Evolutionary conservation across 2,797 vertebrate genomes (phyloP).

Genomic region (Manis crassicaudata): DNA sequence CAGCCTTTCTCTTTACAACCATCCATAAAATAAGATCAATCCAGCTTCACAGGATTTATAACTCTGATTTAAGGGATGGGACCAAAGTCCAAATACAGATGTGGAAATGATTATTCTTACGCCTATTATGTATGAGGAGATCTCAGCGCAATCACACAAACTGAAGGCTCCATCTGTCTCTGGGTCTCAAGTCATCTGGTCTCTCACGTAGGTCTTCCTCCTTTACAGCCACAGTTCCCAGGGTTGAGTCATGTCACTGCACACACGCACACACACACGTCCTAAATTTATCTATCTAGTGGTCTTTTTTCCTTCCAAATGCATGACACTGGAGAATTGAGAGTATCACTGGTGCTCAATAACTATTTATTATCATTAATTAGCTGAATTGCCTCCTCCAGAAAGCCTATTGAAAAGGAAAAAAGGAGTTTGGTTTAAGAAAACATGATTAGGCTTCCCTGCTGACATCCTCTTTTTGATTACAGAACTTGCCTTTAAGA

Average conservation of each 20-base stretch:
- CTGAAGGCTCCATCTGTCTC: not conserved
- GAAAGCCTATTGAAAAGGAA: slow-evolving; percentile 57
- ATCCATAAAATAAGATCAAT: slow-evolving; percentile 57
- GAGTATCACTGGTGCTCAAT: not conserved
- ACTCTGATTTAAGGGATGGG: slow-evolving; percentile 47
- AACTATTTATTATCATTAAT: slow-evolving; percentile 57
- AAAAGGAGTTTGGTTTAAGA: slow-evolving; percentile 37
- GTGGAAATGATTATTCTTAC: slow-evolving; percentile 40
- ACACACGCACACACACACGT: not conserved
- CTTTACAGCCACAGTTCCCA: not conserved
- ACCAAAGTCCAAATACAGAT: slow-evolving; percentile 65
- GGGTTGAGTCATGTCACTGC: not conserved
- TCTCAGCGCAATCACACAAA: not conserved
- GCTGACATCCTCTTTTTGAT: slow-evolving; percentile 30
- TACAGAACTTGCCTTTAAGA: slow-evolving; percentile 39
- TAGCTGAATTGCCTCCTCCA: slow-evolving; percentile 38
- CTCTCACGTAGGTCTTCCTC: not conserved
- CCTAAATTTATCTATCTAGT: not conserved
- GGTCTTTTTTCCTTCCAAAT: slow-evolving; percentile 20
- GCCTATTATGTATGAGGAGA: slow-evolving; percentile 9
- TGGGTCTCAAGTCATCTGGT: not conserved
- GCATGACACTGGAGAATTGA: not conserved
- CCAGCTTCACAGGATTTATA: slow-evolving; percentile 52
- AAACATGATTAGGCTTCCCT: slow-evolving; percentile 16
- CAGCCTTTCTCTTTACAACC: slow-evolving; percentile 55